Conservation (phyloP, 2,797 vertebrate species). For the Cyclura pinguis region DNA sequence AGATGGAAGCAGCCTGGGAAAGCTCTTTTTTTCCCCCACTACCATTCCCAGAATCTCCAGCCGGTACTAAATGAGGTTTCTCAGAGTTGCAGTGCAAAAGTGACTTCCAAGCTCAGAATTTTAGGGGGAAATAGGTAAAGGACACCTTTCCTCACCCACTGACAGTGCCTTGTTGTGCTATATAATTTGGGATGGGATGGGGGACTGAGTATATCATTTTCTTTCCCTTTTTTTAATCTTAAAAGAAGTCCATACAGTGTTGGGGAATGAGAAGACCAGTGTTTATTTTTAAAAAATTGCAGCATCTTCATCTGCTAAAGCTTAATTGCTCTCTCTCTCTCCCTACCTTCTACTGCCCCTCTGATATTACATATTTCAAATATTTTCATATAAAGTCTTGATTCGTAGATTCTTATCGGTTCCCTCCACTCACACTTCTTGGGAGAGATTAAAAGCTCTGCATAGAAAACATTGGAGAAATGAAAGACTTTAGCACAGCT, state of each 20-base stretch:
- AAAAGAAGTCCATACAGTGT: not conserved
- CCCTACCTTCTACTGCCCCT: not conserved
- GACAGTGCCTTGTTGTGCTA: not conserved
- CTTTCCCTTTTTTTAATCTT: not conserved
- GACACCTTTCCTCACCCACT: not conserved
- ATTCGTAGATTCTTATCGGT: not conserved
- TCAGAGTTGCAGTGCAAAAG: no score
- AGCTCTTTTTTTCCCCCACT: no score
- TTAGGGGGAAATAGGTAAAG: not conserved
- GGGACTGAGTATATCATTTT: not conserved
- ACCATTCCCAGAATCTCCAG: no score
- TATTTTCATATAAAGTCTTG: not conserved
- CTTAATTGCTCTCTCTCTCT: not conserved
- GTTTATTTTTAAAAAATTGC: no score
- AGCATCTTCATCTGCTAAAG: not conserved
- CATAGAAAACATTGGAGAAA: slow-evolving; percentile 1
- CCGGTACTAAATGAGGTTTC: no score
- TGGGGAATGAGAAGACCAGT: no score
- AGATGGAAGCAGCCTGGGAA: no score
- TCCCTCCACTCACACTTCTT: not conserved
- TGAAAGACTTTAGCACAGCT: no score
- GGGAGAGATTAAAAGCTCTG: not conserved
- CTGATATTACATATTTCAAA: not conserved
- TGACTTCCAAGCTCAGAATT: not conserved
- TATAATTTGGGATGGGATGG: not conserved